Evolutionary conservation across 2,797 vertebrate species (phyloP).

Genomic region (Urocyon cinereoargenteus): DNA sequence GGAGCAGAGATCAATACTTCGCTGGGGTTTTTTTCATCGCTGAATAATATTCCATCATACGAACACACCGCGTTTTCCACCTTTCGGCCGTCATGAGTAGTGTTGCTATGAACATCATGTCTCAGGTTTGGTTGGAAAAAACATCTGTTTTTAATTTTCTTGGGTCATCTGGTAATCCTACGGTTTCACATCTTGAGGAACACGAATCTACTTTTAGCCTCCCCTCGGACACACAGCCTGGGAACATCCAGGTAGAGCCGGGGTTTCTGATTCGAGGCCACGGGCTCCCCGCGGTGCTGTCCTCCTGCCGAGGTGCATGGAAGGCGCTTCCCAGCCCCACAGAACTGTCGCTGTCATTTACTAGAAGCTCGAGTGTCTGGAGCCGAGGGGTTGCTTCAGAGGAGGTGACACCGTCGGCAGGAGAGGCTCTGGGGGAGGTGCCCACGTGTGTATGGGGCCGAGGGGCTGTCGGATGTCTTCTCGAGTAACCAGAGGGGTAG

Average conservation of each 20-base stretch:
- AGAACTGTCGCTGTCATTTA: background rate
- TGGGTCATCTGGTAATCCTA: background rate
- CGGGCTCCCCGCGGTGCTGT: accelerated
- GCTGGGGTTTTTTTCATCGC: background rate
- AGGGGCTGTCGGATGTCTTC: accelerated
- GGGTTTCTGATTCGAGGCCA: background rate
- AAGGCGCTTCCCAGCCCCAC: background rate
- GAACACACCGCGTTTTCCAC: background rate
- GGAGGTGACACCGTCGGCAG: background rate
- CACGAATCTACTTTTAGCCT: background rate
- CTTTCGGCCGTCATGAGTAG: background rate
- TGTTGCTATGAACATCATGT: background rate
- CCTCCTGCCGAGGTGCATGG: background rate
- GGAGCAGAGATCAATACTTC: background rate
- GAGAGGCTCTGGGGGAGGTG: background rate
- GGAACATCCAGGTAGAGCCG: background rate
- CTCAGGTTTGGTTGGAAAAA: background rate
- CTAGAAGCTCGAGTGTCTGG: background rate
- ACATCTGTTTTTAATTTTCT: background rate
- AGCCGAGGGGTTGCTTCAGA: background rate
- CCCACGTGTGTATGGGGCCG: accelerated
- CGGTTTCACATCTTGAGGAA: background rate
- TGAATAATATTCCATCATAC: background rate
- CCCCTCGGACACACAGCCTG: background rate
- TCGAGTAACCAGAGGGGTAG: no score